phyloP scores from a whole-genome alignment of 2,888 invertebrate species.

The Drosophila neoperkinsi region DNA sequence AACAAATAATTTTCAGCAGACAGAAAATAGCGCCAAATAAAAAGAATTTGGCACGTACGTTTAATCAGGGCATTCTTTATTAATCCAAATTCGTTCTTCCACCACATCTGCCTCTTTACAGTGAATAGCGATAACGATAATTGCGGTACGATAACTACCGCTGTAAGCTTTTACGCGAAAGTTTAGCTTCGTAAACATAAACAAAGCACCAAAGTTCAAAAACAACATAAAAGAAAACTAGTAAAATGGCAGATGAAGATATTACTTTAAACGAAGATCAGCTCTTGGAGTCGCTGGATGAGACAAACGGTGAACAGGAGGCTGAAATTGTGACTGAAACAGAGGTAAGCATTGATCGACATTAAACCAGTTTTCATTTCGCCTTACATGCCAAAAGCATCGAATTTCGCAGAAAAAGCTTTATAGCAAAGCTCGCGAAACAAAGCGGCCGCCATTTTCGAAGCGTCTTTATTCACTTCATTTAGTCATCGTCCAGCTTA shows the following conservation, averaged over 20 bases:
- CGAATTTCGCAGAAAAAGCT: constrained; percentile 64
- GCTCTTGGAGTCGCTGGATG: constrained; percentile 85
- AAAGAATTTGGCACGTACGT: constrained; percentile 25
- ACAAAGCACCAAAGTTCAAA: constrained; percentile 56
- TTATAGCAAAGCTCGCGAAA: constrained; percentile 55
- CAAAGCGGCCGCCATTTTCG: constrained; percentile 71
- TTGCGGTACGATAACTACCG: constrained; percentile 22
- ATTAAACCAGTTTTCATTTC: constrained; percentile 63
- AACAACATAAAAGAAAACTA: constrained; percentile 26
- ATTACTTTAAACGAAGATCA: constrained; percentile 85
- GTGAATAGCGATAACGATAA: constrained; percentile 51
- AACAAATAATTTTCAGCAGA: not conserved
- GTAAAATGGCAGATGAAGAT: constrained; percentile 85
- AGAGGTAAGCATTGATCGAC: constrained; percentile 79
- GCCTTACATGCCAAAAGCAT: constrained; percentile 44
- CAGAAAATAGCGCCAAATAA: constrained; percentile 15
- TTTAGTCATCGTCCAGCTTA: constrained; percentile 17
- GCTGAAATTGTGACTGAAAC: constrained; percentile 84
- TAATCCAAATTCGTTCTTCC: constrained; percentile 21
- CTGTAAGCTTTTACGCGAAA: constrained; percentile 58
- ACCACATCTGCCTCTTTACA: constrained; percentile 34
- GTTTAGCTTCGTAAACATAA: constrained; percentile 52
- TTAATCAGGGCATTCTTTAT: constrained; percentile 14
- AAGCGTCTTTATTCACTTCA: constrained; percentile 59
- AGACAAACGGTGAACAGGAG: constrained; percentile 85